Evolutionary conservation across 1,140 invertebrate species (phyloP).

Genomic region (Ruditapes philippinarum): DNA sequence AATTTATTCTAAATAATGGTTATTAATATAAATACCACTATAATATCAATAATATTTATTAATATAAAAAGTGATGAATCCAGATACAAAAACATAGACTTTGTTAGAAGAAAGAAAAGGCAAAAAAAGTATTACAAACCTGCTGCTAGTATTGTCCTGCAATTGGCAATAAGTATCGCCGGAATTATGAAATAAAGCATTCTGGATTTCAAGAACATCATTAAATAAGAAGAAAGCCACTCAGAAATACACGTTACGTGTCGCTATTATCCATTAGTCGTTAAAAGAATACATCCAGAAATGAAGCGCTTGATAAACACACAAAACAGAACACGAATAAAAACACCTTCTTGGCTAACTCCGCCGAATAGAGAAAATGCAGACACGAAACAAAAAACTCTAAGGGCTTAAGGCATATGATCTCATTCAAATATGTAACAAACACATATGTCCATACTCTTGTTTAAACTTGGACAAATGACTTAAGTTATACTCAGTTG

Average conservation of each 20-base stretch:
- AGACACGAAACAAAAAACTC: not conserved
- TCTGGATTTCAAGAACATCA: not conserved
- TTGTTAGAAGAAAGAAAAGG: too few species aligned
- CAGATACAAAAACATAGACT: too few species aligned
- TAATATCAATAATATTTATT: too few species aligned
- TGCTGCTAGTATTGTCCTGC: not conserved
- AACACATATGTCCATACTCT: not conserved
- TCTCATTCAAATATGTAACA: constrained; percentile 2
- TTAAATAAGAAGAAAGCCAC: not conserved
- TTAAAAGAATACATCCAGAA: not conserved
- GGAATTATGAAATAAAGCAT: not conserved
- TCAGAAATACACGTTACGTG: not conserved
- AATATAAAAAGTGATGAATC: too few species aligned
- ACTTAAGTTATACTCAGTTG: not conserved
- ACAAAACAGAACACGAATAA: not conserved
- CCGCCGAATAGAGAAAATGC: not conserved
- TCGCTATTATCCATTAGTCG: not conserved
- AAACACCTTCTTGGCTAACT: constrained; percentile 1
- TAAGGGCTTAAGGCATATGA: constrained; percentile 14
- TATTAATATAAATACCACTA: too few species aligned
- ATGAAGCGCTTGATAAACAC: not conserved
- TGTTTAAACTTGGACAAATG: constrained; percentile 32
- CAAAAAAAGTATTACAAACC: not conserved
- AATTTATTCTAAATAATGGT: too few species aligned
- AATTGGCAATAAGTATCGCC: not conserved